Evolutionary conservation across 2,888 invertebrate species (phyloP), one percentile per base, ranked within the genome.

Genomic region (Sphaerophoria rueppellii): DNA sequence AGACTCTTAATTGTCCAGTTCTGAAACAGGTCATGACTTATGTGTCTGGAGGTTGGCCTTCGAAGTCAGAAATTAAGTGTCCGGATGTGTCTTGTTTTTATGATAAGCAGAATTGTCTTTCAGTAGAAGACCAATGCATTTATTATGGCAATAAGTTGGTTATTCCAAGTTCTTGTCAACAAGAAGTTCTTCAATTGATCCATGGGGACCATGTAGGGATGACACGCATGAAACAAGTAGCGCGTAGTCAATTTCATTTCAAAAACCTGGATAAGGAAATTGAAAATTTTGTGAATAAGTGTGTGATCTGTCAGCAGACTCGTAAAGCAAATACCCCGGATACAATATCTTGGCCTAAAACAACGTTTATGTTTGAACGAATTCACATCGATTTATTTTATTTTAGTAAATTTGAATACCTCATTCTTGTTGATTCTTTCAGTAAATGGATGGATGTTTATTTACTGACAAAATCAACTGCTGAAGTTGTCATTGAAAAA

Each of bases 81-180:
- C 11, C 54, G 11, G 61, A 52, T 16, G 24, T 32, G 3, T 11
- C 16, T 40, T 52, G 34, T 14, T 77, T 77, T 40, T 58, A 65
- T 37, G 32, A 48, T 7, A 48, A 60, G 12, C 40, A 78, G 40
- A 70, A 55, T n/a, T 34, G 63, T 50, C 61, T 73, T 46, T 34
- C 67, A 4, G 24, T 58, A 46, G 72, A 79, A 35, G 50, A 65
- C 37, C 37, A 65, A 16, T 69, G 63, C 55, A 24, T 63, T 5
- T 74, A 63, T 16, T 80, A 74, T 55, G 74, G 74, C 14, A 57
- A 80, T 24, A 80, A 65, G 7, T 35, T 75, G 7, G 55, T 80
- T 11, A 48, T 80, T 54, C 74, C 80, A 9, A 35, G 40, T n/a
- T 3, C 69, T 6, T 74, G 43, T 16, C 52, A 48, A 5, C 7